Evolutionary conservation across 2,113 vertebrate genomes (phyloP).

Genomic region (Psephotus haematonotus): DNA sequence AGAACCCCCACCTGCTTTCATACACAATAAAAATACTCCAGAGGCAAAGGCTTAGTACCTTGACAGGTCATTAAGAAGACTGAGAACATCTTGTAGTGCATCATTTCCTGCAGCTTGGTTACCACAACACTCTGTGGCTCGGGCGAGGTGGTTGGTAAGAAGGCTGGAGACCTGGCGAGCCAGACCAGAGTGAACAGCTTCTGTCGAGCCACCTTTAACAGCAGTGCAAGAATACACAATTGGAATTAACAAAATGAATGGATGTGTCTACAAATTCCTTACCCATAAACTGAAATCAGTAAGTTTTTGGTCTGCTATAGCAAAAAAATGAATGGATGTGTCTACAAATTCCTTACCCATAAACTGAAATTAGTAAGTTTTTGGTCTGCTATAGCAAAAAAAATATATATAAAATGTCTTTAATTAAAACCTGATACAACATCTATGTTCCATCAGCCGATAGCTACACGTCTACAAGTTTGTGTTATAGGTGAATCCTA

Average conservation of each 20-base stretch:
- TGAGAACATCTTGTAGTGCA: conserved; percentile 94
- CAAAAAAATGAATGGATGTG: background rate
- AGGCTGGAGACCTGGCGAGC: conserved; percentile 96
- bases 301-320: background rate
- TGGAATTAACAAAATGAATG: background rate
- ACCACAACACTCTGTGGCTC: conserved; percentile 94
- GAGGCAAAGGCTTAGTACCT: conserved; percentile 74
- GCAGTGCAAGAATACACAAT: background rate
- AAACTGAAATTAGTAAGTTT: background rate
- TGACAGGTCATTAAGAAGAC: conserved; percentile 95
- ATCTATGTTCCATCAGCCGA: background rate
- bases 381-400: background rate
- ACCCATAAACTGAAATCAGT: background rate
- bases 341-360: background rate
- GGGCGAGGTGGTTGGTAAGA: conserved; percentile 94
- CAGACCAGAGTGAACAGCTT: conserved; percentile 95
- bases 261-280: background rate
- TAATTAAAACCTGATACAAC: background rate
- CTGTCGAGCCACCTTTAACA: conserved; percentile 87
- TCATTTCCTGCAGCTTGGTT: conserved; percentile 98
- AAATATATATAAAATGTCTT: background rate
- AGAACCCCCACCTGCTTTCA: background rate
- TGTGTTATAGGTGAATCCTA: background rate
- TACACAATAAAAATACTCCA: background rate
- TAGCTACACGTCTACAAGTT: accelerated